Base-by-base conservation (phyloP, 2,113 vertebrate species). In the Trichomycterus rosablanca region DNA sequence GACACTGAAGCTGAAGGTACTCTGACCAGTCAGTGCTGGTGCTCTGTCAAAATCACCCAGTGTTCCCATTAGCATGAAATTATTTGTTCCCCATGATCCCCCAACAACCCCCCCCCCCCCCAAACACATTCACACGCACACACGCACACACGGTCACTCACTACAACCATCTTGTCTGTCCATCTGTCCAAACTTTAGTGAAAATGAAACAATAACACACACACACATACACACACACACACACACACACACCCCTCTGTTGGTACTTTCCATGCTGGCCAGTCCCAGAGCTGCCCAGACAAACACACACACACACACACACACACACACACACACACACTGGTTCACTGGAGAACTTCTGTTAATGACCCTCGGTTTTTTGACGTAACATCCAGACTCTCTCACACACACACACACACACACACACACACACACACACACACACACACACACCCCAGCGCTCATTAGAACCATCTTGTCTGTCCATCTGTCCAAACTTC, bases 321-420 rank as follows among this genome's bases (percentile, higher is more conserved):
- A 54, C 39, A 53, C 32, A 53, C 24, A 40, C 24, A 52, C 37
- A 42, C 35, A 63, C 11, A 63, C 18, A 18, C 52, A 57, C 42
- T 12, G 22, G 15, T 22, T 54, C 49, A 45, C 24, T 7, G 46
- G 24, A 63, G 50, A 15, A 62, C 23, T 32, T 67, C 45, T 58
- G 54, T 37, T 63, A 63, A 12, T 58, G 46, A 62, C 34, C 45
- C 15, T 42, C 57, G 44, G 48, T 44, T 71, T 63, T n/a, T n/a
- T n/a, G n/a, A n/a, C n/a, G n/a, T n/a, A n/a, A 71, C 30, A 48
- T 67, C 61, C 66, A 64, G 55, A 63, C 35, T 6, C 35, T 42
- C 49, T 30, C 23, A 23, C 49, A 12, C 46, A 32, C 60, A 19
- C 26, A 1, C 18, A 20, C 48, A 34, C 48, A 16, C 18, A 16